Conservation (phyloP, 2,113 vertebrate species). For the Myotis yumanensis region DNA sequence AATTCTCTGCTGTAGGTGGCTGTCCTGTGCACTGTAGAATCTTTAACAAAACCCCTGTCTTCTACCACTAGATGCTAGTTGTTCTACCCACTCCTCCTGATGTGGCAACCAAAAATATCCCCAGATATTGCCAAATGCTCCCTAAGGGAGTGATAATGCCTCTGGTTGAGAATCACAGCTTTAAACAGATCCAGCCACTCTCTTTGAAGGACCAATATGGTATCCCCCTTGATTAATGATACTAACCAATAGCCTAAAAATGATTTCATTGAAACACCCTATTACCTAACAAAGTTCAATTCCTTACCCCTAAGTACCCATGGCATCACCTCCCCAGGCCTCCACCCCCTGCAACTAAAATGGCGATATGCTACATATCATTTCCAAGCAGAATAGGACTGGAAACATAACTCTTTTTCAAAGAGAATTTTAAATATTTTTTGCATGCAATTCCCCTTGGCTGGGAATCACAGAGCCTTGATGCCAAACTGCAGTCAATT, state of each 20-base stretch:
- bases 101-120: background rate
- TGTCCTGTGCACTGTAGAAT: too few relatives aligned
- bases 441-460: conserved; percentile 78
- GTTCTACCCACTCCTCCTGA: background rate
- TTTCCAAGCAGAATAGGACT: conserved; percentile 61
- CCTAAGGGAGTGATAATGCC: background rate
- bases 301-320: background rate
- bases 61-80: background rate
- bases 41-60: background rate
- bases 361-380: conserved; percentile 33
- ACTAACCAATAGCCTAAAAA: conserved; percentile 42
- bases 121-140: background rate
- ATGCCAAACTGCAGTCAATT: conserved; percentile 80
- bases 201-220: background rate
- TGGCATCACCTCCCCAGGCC: background rate
- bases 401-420: conserved; percentile 77
- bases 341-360: conserved; percentile 24
- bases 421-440: conserved; percentile 82
- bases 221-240: background rate
- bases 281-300: background rate
- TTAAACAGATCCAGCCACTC: background rate
- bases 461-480: conserved; percentile 66
- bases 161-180: background rate
- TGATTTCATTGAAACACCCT: background rate
- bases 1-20: background rate